phyloP scores from a whole-genome alignment of 2,113 vertebrate genomes.

The Azemiops feae region DNA sequence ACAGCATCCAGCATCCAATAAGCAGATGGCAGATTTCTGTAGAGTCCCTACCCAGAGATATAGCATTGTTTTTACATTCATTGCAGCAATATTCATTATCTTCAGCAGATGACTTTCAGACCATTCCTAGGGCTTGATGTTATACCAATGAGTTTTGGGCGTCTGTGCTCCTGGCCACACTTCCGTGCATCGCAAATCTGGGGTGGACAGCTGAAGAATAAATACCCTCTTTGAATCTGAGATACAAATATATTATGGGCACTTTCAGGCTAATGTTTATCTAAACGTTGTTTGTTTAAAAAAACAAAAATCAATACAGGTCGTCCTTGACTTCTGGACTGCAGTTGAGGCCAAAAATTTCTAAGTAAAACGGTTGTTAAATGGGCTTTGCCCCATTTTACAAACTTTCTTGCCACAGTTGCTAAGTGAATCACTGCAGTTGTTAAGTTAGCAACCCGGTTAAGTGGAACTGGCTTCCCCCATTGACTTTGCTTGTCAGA shows the following conservation, averaged over 20 bases:
- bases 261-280: not conserved
- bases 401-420: not conserved
- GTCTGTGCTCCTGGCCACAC: not conserved
- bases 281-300: not conserved
- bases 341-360: not conserved
- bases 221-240: not conserved
- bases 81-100: not conserved
- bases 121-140: not conserved
- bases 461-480: no score
- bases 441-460: not conserved
- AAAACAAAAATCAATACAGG: not conserved
- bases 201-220: not conserved
- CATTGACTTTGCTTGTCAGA: no score
- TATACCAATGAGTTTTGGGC: not conserved
- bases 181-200: not conserved
- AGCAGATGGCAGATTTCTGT: not conserved
- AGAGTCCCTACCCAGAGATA: not conserved
- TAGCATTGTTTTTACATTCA: not conserved
- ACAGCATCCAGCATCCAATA: not conserved
- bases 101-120: not conserved
- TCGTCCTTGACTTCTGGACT: not conserved
- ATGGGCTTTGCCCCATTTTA: not conserved
- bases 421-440: not conserved
- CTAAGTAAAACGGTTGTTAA: not conserved
- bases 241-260: not conserved